Percentiles rank a stretch among this genome's conserved stretches.
Evolutionary conservation across 2,888 invertebrate species (phyloP).

Genomic region (Chrysina gloriosa): DNA sequence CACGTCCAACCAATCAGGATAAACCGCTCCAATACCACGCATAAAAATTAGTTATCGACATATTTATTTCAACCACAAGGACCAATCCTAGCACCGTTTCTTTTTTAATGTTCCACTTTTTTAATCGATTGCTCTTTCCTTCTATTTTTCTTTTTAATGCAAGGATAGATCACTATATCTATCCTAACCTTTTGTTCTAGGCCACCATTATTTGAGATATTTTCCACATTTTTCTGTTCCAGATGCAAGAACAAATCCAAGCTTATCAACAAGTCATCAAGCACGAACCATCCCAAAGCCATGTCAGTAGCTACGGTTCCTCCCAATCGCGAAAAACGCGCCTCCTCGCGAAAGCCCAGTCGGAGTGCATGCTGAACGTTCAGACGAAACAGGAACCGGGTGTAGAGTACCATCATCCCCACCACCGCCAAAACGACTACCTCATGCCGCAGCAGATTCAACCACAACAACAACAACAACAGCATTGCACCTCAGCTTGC

Average conservation of each 20-base stretch:
- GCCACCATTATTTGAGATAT: no score
- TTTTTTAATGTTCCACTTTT: no score
- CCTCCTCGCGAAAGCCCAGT: constrained; percentile 87
- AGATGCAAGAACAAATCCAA: constrained; percentile 44
- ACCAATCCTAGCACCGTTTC: no score
- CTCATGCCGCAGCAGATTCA: constrained; percentile 49
- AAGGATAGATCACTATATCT: no score
- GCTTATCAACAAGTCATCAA: constrained; percentile 64
- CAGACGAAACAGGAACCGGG: constrained; percentile 74
- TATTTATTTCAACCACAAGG: no score
- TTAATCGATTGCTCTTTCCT: no score
- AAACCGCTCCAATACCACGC: no score
- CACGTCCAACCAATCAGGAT: no score
- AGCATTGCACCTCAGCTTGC: constrained; percentile 64
- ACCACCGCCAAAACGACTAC: constrained; percentile 62
- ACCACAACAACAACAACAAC: constrained; percentile 54
- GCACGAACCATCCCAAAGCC: constrained; percentile 65
- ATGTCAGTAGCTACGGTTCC: constrained; percentile 60
- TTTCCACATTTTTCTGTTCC: not conserved
- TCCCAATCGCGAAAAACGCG: constrained; percentile 91
- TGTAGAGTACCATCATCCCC: constrained; percentile 64
- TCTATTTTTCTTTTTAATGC: no score
- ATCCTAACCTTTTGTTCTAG: not conserved
- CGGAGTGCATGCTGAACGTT: constrained; percentile 74
- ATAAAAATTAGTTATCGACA: no score